Evolutionary conservation across 64 coral and sea anemone species (phyloP), one percentile per base, ranked within the genome.

Genomic region (Montipora cactus): DNA sequence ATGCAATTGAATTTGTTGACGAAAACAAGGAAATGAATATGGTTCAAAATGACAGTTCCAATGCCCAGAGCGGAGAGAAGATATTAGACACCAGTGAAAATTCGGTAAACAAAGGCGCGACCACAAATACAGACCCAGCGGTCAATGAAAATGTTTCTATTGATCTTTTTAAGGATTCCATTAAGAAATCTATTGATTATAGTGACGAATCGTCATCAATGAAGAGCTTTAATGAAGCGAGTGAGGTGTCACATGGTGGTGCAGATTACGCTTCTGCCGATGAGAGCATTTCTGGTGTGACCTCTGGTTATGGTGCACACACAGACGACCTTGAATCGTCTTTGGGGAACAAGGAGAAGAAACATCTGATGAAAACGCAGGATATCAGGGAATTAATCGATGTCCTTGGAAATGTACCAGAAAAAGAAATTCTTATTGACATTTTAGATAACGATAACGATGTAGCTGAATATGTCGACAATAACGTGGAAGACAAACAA

Each of bases 1-100:
- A 86, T 20, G 44, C 75, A 19, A 95, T 90, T 5, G 53, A 72
- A 11, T 90, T 95, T 22, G 59, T 95, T 44, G 88, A 87, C 11
- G 69, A 84, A 2, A 80, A 25, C 6, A 69, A 44, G 8, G 47
- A n/a, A 49, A 51, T 10, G 12, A 11, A 71, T 74, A 47, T 47
- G 6, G 52, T 7, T 10, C 52, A 55, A 55, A 51, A 5, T 58
- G 69, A 52, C 22, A 55, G 49, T 22, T n/a, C 7, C 7, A 19
- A 79, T 25, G 5, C 1, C 18, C 45, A 71, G 1, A 46, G 47
- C 0, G 82, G 71, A 50, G 67, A 68, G 12, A 8, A 21, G 19
- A 86, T 5, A 6, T 86, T 59, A 49, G 66, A 67, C 2, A 1
- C 46, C 3, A 83, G 59, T 53, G 71, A 46, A 8, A 37, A 44